Conservation (phyloP, 2,888 invertebrate species). For the Unio pictorum region DNA sequence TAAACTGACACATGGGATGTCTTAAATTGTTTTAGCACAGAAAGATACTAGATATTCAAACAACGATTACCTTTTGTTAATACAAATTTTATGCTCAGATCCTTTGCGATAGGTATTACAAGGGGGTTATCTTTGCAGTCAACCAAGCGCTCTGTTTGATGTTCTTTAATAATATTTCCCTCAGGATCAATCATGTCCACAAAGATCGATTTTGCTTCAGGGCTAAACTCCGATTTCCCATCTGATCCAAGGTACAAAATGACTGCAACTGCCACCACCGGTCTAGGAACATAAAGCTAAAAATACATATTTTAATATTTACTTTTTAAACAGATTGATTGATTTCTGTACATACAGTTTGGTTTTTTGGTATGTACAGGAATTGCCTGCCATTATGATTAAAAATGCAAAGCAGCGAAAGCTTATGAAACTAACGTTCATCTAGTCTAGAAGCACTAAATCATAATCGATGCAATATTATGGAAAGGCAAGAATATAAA, state of each 20-base stretch:
- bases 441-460: not conserved
- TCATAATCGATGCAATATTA: too few species aligned
- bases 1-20: too few species aligned
- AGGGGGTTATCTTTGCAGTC: constrained; percentile 49
- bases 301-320: constrained; percentile 6
- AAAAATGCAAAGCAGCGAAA: not conserved
- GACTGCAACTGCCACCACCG: constrained; percentile 56
- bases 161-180: constrained; percentile 22
- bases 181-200: constrained; percentile 44
- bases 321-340: not conserved
- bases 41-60: not conserved
- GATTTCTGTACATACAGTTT: too few species aligned
- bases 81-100: constrained; percentile 55
- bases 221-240: constrained; percentile 36
- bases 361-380: too few species aligned
- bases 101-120: constrained; percentile 48
- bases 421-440: not conserved
- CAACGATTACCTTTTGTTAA: constrained; percentile 47
- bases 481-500: not conserved
- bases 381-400: too few species aligned
- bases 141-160: constrained; percentile 26
- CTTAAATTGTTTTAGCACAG: too few species aligned
- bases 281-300: constrained; percentile 48
- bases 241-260: constrained; percentile 59
- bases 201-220: constrained; percentile 28